These are phyloP conservation scores for Pseudochirops corinnae DNA, from an alignment of 2,797 vertebrate genomes.

Conservation along the genomic window DNA sequence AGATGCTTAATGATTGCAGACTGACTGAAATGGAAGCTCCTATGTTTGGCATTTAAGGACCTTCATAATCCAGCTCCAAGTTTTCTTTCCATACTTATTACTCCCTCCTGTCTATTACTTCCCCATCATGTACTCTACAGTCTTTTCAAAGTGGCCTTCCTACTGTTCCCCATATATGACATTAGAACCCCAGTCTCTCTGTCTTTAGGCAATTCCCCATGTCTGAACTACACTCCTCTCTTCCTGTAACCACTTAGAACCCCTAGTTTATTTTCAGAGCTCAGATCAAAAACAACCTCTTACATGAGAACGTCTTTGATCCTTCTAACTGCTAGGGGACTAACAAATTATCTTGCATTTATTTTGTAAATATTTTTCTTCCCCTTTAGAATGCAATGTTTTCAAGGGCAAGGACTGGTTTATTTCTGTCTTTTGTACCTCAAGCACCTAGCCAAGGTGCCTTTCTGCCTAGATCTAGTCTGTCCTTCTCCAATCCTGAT, in stretches of 20 bases:
- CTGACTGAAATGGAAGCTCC: neutral
- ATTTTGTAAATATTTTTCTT: neutral
- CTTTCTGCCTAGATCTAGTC: neutral
- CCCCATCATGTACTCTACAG: neutral
- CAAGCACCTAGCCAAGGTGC: neutral
- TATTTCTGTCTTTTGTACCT: neutral
- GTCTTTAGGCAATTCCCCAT: neutral
- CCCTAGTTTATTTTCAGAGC: neutral
- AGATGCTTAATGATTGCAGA: neutral
- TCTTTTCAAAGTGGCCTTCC: neutral
- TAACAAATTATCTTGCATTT: neutral
- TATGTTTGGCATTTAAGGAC: neutral
- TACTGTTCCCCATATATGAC: neutral
- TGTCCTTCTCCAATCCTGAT: neutral
- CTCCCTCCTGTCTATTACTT: neutral
- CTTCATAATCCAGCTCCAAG: neutral
- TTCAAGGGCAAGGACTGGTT: neutral
- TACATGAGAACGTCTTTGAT: neutral
- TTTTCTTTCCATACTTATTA: neutral
- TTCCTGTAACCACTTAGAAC: neutral
- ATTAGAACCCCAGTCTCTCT: neutral
- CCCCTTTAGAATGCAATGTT: neutral
- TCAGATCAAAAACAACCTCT: neutral
- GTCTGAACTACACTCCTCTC: neutral
- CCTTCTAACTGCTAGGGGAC: neutral